phyloP scores from a whole-genome alignment of 2,888 invertebrate species.

The Spatulosminthurus flaviceps region DNA sequence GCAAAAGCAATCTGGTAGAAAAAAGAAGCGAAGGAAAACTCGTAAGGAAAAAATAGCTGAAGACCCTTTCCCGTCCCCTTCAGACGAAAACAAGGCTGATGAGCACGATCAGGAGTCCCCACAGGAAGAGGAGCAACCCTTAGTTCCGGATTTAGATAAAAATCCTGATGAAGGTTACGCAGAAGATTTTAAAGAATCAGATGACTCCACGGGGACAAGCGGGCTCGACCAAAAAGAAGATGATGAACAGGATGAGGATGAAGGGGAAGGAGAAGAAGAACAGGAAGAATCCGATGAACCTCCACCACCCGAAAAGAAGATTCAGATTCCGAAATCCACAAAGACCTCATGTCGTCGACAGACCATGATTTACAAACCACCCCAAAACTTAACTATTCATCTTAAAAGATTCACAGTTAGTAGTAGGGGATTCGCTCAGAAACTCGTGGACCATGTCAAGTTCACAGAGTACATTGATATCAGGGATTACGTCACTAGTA shows the following conservation, averaged over 20 bases:
- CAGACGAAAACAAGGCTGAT: background rate
- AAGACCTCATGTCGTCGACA: conserved; percentile 75
- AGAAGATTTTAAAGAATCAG: conserved; percentile 53
- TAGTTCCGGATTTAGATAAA: conserved; percentile 44
- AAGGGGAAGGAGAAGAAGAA: conserved; percentile 14
- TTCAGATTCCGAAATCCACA: conserved; percentile 36
- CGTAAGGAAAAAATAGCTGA: conserved; percentile 48
- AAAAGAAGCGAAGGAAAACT: conserved; percentile 44
- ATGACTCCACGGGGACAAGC: conserved; percentile 25
- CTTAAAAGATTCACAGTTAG: conserved; percentile 93
- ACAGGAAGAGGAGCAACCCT: conserved; percentile 5
- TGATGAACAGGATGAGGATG: conserved; percentile 8
- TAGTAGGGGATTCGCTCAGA: conserved; percentile 76
- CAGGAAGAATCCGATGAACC: background rate
- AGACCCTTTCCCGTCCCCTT: background rate
- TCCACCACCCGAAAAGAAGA: background rate
- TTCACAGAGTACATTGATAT: conserved; percentile 69
- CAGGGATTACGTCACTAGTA: conserved; percentile 32
- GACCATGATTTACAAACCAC: conserved; percentile 82
- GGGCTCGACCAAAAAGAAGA: conserved; percentile 24
- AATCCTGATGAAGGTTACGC: conserved; percentile 61
- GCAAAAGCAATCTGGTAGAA: conserved; percentile 25
- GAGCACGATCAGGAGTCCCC: conserved; percentile 26
- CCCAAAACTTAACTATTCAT: conserved; percentile 92
- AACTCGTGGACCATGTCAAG: conserved; percentile 85